Evolutionary conservation across 1,140 invertebrate genomes (phyloP), one percentile per base, ranked within the genome.

Genomic region (Phenacoccus solenopsis): DNA sequence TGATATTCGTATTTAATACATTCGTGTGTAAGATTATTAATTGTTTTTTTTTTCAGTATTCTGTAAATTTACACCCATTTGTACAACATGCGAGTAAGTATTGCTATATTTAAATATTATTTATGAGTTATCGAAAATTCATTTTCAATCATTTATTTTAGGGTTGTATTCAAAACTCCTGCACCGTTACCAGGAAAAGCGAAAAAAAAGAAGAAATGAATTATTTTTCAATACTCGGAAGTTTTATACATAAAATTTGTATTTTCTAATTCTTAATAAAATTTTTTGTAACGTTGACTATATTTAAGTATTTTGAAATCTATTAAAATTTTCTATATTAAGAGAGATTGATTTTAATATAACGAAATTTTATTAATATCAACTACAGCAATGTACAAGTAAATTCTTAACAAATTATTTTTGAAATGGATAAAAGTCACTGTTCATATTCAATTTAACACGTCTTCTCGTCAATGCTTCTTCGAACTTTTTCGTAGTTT

Each of bases 61-160:
- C 79, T 99, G 96, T 80, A 91, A 94, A 79, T 97, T 96, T 78
- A 95, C 91, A 80, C 94, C 95, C 1, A 97, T 98, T 73, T 98
- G 95, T 79, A 95, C 93, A 32, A 98, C 94, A 49, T 98, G 95
- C 78, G 91, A 96, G 75, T 90, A 90, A 56, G 87, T 91, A 5
- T 93, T 91, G 20, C 80, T 91, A 90, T 27, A 27, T n/a, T n/a
- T 24, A 16, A 22, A 4, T 7, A 22, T 16, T 20, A 59, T 9
- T 20, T 59, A 9, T 5, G 56, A 59, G 4, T 59, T 20, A 59
- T 59, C 7, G n/a, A n/a, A n/a, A n/a, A 9, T 59, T 59, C n/a
- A 9, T 59, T 59, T 20, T 32, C 30, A 32, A 32, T n/a, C n/a
- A n/a, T n/a, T n/a, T n/a, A n/a, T 64, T 64, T 24, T 22, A 64